These are phyloP conservation scores for Dromaius novaehollandiae DNA, from an alignment of 2,113 vertebrate species.

Conservation along the genomic window DNA sequence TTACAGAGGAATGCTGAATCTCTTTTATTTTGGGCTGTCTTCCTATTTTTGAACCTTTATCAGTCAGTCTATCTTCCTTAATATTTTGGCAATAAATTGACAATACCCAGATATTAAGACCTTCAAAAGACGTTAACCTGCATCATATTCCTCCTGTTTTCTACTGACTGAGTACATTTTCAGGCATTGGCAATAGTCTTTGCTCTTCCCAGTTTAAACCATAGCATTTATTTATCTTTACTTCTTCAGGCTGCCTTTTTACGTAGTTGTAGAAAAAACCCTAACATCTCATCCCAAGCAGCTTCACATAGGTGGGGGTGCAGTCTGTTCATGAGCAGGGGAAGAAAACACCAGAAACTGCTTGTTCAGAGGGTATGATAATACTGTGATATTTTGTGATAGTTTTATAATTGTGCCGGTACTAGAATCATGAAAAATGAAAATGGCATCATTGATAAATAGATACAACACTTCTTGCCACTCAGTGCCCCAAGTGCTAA, in stretches of 20 bases:
- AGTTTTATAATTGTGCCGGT: neutral
- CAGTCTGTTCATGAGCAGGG: neutral
- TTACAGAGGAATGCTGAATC: neutral
- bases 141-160: neutral
- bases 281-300: neutral
- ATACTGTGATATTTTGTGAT: neutral
- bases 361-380: neutral
- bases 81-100: neutral
- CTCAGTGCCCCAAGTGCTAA: neutral
- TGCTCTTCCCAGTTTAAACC: neutral
- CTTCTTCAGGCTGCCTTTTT: neutral
- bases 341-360: neutral
- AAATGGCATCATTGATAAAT: neutral
- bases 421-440: neutral
- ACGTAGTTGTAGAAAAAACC: neutral
- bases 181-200: neutral
- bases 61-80: neutral
- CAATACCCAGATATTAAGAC: neutral
- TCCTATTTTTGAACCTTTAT: neutral
- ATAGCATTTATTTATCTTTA: neutral
- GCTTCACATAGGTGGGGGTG: neutral
- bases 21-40: neutral
- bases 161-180: neutral
- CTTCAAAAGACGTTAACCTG: neutral
- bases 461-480: neutral